phyloP scores from a whole-genome alignment of 92 coral and sea anemone genomes.

The Porites divaricata region DNA sequence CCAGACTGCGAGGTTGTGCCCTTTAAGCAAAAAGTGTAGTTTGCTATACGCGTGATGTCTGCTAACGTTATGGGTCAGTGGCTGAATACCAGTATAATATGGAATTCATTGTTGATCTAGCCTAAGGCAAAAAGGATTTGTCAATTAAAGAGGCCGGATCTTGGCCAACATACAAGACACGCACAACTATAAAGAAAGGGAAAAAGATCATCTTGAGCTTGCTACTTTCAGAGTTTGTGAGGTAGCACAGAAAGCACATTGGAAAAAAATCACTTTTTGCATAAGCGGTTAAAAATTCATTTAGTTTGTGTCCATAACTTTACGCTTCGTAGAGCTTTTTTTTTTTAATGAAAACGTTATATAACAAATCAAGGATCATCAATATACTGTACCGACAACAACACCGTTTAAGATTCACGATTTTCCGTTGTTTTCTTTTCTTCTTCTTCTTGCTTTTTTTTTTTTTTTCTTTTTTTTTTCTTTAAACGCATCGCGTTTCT shows the following conservation, averaged over 20 bases:
- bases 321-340: not conserved
- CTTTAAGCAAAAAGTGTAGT: not conserved
- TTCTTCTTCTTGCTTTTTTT: too few species aligned
- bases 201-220: not conserved
- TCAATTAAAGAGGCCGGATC: not conserved
- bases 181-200: not conserved
- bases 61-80: conserved; percentile 18
- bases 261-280: not conserved
- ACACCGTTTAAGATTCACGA: too few species aligned
- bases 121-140: conserved; percentile 5
- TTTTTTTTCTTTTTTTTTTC: too few species aligned
- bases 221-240: too few species aligned
- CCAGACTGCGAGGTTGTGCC: not conserved
- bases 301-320: not conserved
- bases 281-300: not conserved
- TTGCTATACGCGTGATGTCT: not conserved
- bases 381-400: too few species aligned
- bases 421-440: too few species aligned
- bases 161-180: not conserved
- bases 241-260: too few species aligned
- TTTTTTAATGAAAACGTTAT: not conserved
- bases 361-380: too few species aligned
- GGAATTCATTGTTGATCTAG: conserved; percentile 4
- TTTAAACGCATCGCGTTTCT: too few species aligned
- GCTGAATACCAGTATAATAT: not conserved